Base-by-base conservation (phyloP, 2,797 vertebrate genomes). In the Phrynocephalus vlangalii region DNA sequence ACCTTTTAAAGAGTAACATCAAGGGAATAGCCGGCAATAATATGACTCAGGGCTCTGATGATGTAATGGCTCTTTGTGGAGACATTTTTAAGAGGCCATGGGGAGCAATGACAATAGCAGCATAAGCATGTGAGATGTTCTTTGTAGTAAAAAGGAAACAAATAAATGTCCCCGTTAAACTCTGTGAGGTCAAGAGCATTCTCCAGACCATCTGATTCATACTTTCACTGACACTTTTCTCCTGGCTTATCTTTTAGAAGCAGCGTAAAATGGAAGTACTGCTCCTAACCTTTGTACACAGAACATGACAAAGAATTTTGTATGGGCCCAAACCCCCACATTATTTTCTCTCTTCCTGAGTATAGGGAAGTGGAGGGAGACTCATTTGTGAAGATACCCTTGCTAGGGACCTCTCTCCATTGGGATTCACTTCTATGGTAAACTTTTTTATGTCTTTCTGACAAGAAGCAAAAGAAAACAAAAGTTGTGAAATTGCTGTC, bases 101-200 rank as follows among this genome's bases (percentile, higher is more conserved):
- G 95, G 94, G 95, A 96, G 73, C 91, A 73, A 93, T 93, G 93
- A 95, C 94, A 94, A 93, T 92, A 89, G 95, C 72, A 0, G 89
- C 75, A 85, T 94, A 92, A 96, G 94, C 94, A 92, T 92, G 92
- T 94, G 93, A 93, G 91, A 94, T 92, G 83, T 94, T 94, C 92
- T 96, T 93, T 95, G 93, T 94, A 94, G 94, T 92, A 94, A 96
- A 95, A 94, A 95, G 95, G 94, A 95, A 95, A 95, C 95, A 96
- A 95, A 94, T 95, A 95, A 95, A 95, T 93, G 92, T 94, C 93
- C 93, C 93, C 94, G 94, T 95, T 96, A 94, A 95, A 94, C 94
- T 93, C 91, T 92, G 91, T 91, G 91, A 91, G 95, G 94, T 94
- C 93, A 94, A 92, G 92, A 92, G 92, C 92, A 13, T 96, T 93